Conservation (phyloP, 2,113 vertebrate genomes). For the Lepisosteus oculatus region DNA sequence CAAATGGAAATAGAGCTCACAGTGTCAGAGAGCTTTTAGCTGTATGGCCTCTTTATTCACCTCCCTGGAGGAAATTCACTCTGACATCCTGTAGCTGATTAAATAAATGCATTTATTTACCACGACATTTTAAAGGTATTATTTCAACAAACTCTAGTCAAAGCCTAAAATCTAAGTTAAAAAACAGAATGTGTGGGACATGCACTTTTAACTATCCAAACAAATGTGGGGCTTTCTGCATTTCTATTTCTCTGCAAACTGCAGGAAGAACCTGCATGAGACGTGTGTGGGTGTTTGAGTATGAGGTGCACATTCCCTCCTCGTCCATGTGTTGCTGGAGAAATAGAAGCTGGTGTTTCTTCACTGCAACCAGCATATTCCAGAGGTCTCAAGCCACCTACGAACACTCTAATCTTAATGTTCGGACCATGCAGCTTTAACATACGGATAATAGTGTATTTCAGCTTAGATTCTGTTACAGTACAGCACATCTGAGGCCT, state of each 20-base stretch:
- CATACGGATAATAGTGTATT: conserved; percentile 49
- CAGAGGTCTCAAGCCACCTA: conserved; percentile 3
- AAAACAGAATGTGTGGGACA: background rate
- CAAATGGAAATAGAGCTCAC: conserved; percentile 17
- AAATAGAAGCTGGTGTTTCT: conserved; percentile 32
- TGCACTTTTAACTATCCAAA: background rate
- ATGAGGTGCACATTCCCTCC: conserved; percentile 5
- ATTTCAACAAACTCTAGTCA: background rate
- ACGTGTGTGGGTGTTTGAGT: conserved; percentile 10
- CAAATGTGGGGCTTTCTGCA: background rate
- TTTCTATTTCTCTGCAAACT: background rate
- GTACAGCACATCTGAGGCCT: conserved; percentile 41
- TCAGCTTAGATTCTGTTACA: conserved; percentile 42
- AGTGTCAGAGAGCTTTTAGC: conserved; percentile 12
- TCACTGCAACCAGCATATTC: conserved; percentile 30
- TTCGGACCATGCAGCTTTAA: conserved; percentile 23
- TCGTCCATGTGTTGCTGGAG: conserved; percentile 19
- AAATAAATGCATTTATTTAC: conserved; percentile 20
- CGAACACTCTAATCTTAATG: background rate
- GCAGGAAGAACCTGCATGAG: background rate
- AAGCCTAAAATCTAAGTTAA: background rate
- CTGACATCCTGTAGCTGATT: conserved; percentile 31
- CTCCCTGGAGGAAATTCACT: conserved; percentile 24
- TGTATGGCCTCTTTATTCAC: conserved; percentile 5
- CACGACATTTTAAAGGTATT: conserved; percentile 5